Percentiles rank a stretch among this genome's conserved stretches.
Conservation (phyloP, 2,888 invertebrate genomes). For the Agrotis exclamationis region DNA sequence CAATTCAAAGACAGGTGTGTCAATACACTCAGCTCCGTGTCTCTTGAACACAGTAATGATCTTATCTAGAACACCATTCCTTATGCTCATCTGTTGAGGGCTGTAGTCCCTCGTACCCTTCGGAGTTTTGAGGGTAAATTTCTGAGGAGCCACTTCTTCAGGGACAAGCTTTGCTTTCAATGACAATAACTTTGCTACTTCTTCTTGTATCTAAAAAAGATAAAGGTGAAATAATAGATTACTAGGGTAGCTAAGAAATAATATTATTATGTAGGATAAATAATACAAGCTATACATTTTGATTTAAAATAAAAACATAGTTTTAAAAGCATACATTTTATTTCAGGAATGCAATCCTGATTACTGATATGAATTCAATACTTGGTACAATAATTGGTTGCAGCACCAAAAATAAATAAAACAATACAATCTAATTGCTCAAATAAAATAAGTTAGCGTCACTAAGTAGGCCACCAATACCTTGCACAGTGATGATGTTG, state of each 20-base stretch:
- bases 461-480: constrained; percentile 77
- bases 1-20: constrained; percentile 99
- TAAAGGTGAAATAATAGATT: not conserved
- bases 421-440: constrained; percentile 21
- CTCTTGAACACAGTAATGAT: constrained; percentile 97
- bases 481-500: constrained; percentile 85
- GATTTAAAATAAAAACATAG: too few species aligned
- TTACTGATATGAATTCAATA: too few species aligned
- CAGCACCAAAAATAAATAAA: constrained; percentile 11
- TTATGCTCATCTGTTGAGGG: constrained; percentile 98
- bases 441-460: constrained; percentile 58
- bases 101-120: constrained; percentile 99
- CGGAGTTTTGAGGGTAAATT: constrained; percentile 97
- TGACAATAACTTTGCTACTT: constrained; percentile 95
- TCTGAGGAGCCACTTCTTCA: constrained; percentile 92
- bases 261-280: too few species aligned
- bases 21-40: constrained; percentile 99
- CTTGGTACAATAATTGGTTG: not conserved
- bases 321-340: too few species aligned
- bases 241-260: too few species aligned
- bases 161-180: constrained; percentile 94
- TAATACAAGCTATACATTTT: not conserved
- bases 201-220: constrained; percentile 94
- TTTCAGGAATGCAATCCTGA: too few species aligned
- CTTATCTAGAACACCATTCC: constrained; percentile 96